Evolutionary conservation across 2,113 vertebrate species (phyloP), one percentile per base, ranked within the genome.

Genomic region (Danionella cerebrum): DNA sequence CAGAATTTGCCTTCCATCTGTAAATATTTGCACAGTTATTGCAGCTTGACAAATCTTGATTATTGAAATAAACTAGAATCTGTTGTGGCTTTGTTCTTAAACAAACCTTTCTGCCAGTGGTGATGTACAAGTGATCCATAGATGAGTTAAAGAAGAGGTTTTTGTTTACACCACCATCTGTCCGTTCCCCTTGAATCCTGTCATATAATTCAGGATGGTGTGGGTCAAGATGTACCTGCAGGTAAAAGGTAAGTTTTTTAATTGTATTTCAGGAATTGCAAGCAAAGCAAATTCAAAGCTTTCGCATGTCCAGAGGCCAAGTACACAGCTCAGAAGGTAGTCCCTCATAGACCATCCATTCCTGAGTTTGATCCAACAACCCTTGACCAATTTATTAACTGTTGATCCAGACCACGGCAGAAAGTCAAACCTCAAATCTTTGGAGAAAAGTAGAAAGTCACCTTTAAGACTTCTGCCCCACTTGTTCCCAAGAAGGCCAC

Each of bases 401-500:
- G 39, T 21, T 9, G 39, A 39, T 19, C 19, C 8, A 14, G n/a
- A 19, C 10, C 2, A 58, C 21, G 33, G 39, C 24, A 60, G 57
- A n/a, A 19, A 60, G 39, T 42, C 14, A 18, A 44, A 57, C 13
- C 21, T n/a, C 33, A 38, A 41, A n/a, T 2, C 5, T 53, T 51
- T 9, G 29, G 22, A 19, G 33, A 57, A 38, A 38, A 10, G 22
- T 1, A 10, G 53, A 8, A 45, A 19, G 13, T 74, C 75, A 90
- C 90, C 86, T 91, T 89, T 3, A 86, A 85, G 73, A 98, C 89
- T 79, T 91, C 91, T 60, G 94, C 94, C 0, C 78, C 81, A 0
- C 88, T 84, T 0, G 91, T 94, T 55, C 96, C 96, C 79, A 98
- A 76, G 45, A 98, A 98, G 2, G 91, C 92, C 41, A 99, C 86